Conservation (phyloP, 2,797 vertebrate genomes). For the Tokudaia tokunoshimensis region DNA sequence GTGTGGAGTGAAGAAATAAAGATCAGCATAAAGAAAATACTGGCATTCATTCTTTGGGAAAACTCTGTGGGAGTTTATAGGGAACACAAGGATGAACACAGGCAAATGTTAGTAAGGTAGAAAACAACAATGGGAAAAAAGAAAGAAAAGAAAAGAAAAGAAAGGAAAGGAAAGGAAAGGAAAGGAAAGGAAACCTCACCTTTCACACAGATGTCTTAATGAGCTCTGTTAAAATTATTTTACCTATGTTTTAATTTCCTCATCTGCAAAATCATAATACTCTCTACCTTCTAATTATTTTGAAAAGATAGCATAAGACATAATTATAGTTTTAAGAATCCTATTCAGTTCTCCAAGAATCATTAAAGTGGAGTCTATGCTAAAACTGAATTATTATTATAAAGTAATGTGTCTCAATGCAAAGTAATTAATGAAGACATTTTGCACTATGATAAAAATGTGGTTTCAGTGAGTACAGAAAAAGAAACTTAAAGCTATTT, state of each 20-base stretch:
- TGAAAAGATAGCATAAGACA: conserved; percentile 33
- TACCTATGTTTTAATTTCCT: conserved; percentile 46
- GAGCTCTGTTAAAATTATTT: conserved; percentile 35
- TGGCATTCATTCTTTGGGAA: neutral
- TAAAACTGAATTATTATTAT: conserved; percentile 65
- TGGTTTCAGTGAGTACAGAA: conserved; percentile 33
- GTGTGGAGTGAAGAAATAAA: neutral
- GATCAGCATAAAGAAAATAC: neutral
- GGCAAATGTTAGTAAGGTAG: neutral
- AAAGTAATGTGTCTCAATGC: conserved; percentile 62
- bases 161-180: neutral
- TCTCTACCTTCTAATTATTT: conserved; percentile 41
- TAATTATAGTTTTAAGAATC: conserved; percentile 59
- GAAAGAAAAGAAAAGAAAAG: too few relatives aligned
- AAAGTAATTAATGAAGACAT: conserved; percentile 66
- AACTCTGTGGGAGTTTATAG: neutral
- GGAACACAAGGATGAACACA: neutral
- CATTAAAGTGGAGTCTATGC: conserved; percentile 18
- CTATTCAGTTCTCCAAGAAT: conserved; percentile 40
- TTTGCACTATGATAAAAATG: conserved; percentile 42
- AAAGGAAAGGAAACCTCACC: neutral
- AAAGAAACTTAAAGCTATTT: conserved; percentile 49
- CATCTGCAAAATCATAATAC: conserved; percentile 39
- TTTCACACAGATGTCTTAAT: neutral
- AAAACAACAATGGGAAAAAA: neutral